Base-by-base conservation (phyloP, 2,797 vertebrate species). In the Spondyliosoma cantharus region DNA sequence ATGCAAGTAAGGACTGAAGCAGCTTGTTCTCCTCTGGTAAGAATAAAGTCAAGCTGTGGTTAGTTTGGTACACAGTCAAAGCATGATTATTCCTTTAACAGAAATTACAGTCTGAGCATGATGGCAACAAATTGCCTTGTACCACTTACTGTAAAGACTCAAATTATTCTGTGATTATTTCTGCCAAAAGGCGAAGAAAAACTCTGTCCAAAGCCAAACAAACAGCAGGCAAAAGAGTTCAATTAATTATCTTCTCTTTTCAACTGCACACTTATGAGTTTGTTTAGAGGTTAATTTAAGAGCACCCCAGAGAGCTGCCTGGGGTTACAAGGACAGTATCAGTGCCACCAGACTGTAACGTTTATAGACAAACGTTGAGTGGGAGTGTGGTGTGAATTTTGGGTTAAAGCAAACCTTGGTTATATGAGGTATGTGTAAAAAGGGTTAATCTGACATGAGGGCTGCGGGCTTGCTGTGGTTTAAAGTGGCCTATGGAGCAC, bases 401-500 rank as follows among this genome's bases (percentile, higher is more conserved):
- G 32, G 27, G 25, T 49, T 37, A 20, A 68, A 64, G 66, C 29
- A 46, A 69, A 45, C 25, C 49, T 12, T 56, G 17, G 19, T 17
- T 15, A 15, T 37, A 7, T 48, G 15, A 50, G 37, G 12, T 12
- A 9, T 2, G 19, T 62, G 50, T 69, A 25, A 46, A 43, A 59
- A 76, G 49, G 58, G 78, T 54, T 74, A 64, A 71, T 7, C 14
- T 65, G 37, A 16, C 53, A 59, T 48, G n/a, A 25, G 20, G 13
- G 61, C 27, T 58, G 59, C 1, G 37, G 49, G 60, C 66, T 57
- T 57, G 50, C 63, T 68, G 46, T 3, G 52, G 43, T 73, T 62
- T 70, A 63, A 74, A 82, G 74, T 74, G 68, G 70, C 69, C 80
- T 57, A 27, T 9, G 13, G 79, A 84, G 84, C 68, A 27, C 32